A percentile compares a stretch with the other conserved stretches of the same genome.
phyloP scores from a whole-genome alignment of 2,888 invertebrate genomes.

The Cremastinae sp. region DNA sequence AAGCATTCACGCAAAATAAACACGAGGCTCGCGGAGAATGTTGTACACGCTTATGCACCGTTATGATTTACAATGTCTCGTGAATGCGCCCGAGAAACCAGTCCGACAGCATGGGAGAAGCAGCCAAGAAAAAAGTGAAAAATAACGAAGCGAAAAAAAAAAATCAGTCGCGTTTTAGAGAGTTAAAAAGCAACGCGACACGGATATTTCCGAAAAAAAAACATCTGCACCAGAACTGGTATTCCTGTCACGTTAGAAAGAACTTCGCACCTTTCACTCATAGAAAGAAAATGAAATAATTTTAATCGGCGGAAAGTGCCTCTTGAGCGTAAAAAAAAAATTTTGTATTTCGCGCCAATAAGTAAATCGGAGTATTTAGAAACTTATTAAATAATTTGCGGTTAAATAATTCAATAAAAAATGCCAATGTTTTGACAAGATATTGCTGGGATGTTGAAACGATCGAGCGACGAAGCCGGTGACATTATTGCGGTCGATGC shows the following conservation, averaged over 20 bases:
- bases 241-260: conserved; percentile 29
- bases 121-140: conserved; percentile 33
- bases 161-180: conserved; percentile 21
- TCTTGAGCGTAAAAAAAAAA: no score
- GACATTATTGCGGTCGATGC: background rate
- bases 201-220: conserved; percentile 13
- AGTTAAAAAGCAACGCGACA: conserved; percentile 8
- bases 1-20: conserved; percentile 1
- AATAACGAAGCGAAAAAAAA: conserved; percentile 17
- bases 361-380: no score
- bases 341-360: no score
- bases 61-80: conserved; percentile 29
- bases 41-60: conserved; percentile 18
- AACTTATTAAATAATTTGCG: no score
- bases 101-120: conserved; percentile 34
- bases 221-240: background rate
- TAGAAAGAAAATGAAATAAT: no score
- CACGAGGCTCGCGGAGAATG: conserved; percentile 16
- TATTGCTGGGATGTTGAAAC: conserved; percentile 24
- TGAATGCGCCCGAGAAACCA: conserved; percentile 36
- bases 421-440: conserved; percentile 1
- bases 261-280: background rate
- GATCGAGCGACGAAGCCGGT: background rate
- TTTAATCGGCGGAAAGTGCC: no score
- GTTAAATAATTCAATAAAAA: background rate